A percentile compares a stretch with the other conserved stretches of the same genome.
Evolutionary conservation across 1,140 invertebrate species (phyloP).

Genomic region (Belonocnema kinseyi): DNA sequence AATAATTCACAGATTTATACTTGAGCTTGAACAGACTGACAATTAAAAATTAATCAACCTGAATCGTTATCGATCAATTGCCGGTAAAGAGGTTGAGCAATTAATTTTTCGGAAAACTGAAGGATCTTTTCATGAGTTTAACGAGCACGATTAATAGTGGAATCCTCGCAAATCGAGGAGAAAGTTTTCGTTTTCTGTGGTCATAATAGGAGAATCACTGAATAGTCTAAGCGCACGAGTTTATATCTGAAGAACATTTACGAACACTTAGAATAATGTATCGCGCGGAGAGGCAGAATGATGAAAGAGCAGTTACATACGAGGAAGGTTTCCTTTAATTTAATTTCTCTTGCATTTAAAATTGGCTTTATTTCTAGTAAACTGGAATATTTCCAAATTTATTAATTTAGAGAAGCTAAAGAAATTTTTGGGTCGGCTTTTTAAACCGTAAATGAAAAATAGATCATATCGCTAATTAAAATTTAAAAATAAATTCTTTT

Average conservation of each 20-base stretch:
- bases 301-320: slow-evolving; percentile 17
- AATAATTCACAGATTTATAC: too few relatives aligned
- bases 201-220: slow-evolving; percentile 41
- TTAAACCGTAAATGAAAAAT: too few relatives aligned
- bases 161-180: slow-evolving; percentile 49
- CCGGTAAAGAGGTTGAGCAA: neutral
- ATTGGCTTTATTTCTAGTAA: too few relatives aligned
- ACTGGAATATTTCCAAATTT: too few relatives aligned
- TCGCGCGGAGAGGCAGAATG: neutral
- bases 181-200: slow-evolving; percentile 48
- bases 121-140: slow-evolving; percentile 34
- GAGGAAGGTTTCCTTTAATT: slow-evolving; percentile 22
- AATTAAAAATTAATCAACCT: neutral
- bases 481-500: too few relatives aligned
- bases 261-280: slow-evolving; percentile 27
- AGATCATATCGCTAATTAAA: too few relatives aligned
- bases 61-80: neutral
- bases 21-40: too few relatives aligned
- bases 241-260: slow-evolving; percentile 35
- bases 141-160: slow-evolving; percentile 49
- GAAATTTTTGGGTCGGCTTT: too few relatives aligned
- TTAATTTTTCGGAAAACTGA: neutral
- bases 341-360: neutral
- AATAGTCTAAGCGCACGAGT: slow-evolving; percentile 23
- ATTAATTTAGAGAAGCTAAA: too few relatives aligned